Evolutionary conservation across 2,113 vertebrate species (phyloP).

Genomic region (Callionymus lyra): DNA sequence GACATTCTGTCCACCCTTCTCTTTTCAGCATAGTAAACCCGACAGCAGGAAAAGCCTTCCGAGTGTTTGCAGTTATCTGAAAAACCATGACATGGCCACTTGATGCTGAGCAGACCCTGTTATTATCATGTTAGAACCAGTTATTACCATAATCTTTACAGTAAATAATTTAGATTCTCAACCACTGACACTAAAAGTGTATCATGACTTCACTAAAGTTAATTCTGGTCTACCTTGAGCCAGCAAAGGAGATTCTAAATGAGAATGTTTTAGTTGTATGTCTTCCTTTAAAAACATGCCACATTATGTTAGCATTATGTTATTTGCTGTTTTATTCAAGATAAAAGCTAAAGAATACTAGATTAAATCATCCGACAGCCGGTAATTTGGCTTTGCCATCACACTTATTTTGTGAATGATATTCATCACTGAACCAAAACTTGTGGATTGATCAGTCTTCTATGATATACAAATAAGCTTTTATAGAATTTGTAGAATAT

Average conservation of each 20-base stretch:
- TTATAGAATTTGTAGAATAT: neutral
- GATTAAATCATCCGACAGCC: no score
- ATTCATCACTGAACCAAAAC: no score
- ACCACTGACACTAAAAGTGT: constrained; percentile 9
- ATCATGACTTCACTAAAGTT: constrained; percentile 13
- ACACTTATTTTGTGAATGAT: no score
- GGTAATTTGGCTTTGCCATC: no score
- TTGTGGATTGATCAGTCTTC: no score
- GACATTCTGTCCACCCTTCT: constrained; percentile 6
- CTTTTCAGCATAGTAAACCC: constrained; percentile 81
- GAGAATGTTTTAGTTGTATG: neutral
- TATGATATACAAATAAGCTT: neutral
- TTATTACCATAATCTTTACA: constrained; percentile 29
- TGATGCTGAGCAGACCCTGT: constrained; percentile 25
- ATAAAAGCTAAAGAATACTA: no score
- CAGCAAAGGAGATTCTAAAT: no score
- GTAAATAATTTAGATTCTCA: constrained; percentile 10
- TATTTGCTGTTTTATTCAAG: no score
- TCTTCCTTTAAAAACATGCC: constrained; percentile 13
- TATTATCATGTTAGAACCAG: constrained; percentile 27
- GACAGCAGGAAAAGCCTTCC: constrained; percentile 86
- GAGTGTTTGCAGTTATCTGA: constrained; percentile 94
- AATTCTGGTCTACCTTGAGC: neutral
- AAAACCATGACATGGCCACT: constrained; percentile 21
- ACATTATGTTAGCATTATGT: no score